These are phyloP conservation scores for Coturnix japonica DNA, from an alignment of 2,113 vertebrate species.

Conservation along the genomic window DNA sequence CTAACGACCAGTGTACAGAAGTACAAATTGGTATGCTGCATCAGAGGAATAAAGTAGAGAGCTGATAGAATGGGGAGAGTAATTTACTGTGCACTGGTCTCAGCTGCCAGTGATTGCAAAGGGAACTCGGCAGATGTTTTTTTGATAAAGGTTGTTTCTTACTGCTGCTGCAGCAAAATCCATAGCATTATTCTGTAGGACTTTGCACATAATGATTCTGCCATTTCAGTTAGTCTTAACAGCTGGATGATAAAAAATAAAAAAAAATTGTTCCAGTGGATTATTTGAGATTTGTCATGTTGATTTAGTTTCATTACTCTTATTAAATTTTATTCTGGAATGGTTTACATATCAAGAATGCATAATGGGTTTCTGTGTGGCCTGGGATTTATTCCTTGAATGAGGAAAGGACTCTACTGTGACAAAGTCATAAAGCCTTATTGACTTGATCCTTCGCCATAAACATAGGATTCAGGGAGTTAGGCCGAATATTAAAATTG, in stretches of 20 bases:
- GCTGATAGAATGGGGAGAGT: constrained; percentile 40
- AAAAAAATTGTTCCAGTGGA: constrained; percentile 43
- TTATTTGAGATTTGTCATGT: constrained; percentile 69
- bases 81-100: constrained; percentile 65
- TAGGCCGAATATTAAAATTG: constrained; percentile 32
- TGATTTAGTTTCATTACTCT: constrained; percentile 63
- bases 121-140: constrained; percentile 71
- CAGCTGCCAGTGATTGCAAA: constrained; percentile 61
- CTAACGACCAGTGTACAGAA: not conserved
- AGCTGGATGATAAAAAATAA: constrained; percentile 32
- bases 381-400: constrained; percentile 57
- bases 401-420: constrained; percentile 48
- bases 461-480: constrained; percentile 57
- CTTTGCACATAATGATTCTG: constrained; percentile 31
- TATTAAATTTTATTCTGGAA: constrained; percentile 51
- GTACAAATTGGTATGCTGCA: constrained; percentile 14
- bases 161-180: constrained; percentile 31
- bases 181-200: not conserved
- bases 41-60: constrained; percentile 31
- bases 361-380: constrained; percentile 34
- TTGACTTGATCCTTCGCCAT: constrained; percentile 65
- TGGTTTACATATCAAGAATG: constrained; percentile 60
- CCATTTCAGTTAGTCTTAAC: constrained; percentile 58
- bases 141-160: constrained; percentile 66
- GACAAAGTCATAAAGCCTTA: constrained; percentile 63